Conservation (phyloP, 2,888 invertebrate species). For the Atethmia centrago region DNA sequence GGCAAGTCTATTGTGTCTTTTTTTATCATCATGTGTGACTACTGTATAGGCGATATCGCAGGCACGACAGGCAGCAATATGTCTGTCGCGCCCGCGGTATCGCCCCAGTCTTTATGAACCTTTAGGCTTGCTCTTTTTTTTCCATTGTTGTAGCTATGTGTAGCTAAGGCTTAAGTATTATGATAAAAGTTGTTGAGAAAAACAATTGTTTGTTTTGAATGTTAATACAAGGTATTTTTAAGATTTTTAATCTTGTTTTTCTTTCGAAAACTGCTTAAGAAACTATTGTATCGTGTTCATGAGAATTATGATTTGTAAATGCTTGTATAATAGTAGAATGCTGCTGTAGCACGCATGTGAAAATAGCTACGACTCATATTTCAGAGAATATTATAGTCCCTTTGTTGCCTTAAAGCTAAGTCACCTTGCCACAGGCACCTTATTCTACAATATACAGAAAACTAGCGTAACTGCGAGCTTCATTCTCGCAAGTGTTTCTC, state of each 20-base stretch:
- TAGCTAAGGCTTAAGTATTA: no score
- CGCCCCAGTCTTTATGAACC: no score
- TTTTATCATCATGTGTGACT: no score
- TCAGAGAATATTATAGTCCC: not conserved
- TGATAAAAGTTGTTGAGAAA: no score
- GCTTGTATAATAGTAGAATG: not conserved
- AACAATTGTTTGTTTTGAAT: not conserved
- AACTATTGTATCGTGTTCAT: not conserved
- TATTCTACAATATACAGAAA: slow-evolving; percentile 19
- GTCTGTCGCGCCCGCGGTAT: no score
- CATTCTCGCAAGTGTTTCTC: slow-evolving; percentile 26
- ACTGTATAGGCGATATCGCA: no score
- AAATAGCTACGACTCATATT: not conserved
- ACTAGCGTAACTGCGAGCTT: slow-evolving; percentile 33
- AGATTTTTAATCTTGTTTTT: not conserved
- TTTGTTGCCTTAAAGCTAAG: slow-evolving; percentile 28
- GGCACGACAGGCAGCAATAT: no score
- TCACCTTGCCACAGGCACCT: not conserved
- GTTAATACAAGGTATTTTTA: not conserved
- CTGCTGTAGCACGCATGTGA: not conserved
- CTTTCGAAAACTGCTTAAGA: not conserved
- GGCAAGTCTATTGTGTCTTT: no score
- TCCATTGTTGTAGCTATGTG: no score
- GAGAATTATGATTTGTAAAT: not conserved
- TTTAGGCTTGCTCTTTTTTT: no score